These are phyloP conservation scores for Cydia amplana DNA, from an alignment of 1,140 invertebrate species.

Conservation along the genomic window DNA sequence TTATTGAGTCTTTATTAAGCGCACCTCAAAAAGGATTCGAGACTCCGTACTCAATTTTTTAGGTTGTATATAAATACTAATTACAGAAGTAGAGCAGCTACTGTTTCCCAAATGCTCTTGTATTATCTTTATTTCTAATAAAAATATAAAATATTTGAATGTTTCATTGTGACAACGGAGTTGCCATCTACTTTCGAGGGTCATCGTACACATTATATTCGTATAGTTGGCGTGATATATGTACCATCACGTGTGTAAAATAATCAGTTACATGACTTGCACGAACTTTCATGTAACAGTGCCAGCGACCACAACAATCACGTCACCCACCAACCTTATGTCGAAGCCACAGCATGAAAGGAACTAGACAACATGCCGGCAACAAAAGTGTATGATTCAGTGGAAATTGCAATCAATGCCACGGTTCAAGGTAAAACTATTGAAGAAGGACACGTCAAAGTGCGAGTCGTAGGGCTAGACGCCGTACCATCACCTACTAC, in stretches of 20 bases:
- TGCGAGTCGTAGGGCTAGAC: not conserved
- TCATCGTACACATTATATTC: conserved; percentile 30
- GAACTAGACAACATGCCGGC: not conserved
- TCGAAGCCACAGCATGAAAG: not conserved
- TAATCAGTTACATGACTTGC: conserved; percentile 11
- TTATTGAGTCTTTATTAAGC: no score
- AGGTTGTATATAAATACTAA: no score
- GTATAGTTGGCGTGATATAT: not conserved
- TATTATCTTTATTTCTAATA: no score
- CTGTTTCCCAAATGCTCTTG: no score
- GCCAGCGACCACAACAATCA: not conserved
- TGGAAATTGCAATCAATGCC: conserved; percentile 54
- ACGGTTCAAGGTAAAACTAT: conserved; percentile 55
- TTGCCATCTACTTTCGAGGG: not conserved
- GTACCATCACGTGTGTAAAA: conserved; percentile 1
- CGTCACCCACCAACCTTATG: not conserved
- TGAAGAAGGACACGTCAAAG: conserved; percentile 36
- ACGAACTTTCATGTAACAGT: not conserved
- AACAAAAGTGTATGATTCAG: conserved; percentile 35
- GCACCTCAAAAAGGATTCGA: no score
- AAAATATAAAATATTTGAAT: no score
- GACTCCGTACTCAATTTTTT: no score
- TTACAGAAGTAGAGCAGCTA: not conserved
- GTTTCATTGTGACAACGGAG: not conserved
- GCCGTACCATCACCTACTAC: no score